These are phyloP conservation scores for Hemiscyllium ocellatum DNA, from an alignment of 2,113 vertebrate species.

Conservation along the genomic window DNA sequence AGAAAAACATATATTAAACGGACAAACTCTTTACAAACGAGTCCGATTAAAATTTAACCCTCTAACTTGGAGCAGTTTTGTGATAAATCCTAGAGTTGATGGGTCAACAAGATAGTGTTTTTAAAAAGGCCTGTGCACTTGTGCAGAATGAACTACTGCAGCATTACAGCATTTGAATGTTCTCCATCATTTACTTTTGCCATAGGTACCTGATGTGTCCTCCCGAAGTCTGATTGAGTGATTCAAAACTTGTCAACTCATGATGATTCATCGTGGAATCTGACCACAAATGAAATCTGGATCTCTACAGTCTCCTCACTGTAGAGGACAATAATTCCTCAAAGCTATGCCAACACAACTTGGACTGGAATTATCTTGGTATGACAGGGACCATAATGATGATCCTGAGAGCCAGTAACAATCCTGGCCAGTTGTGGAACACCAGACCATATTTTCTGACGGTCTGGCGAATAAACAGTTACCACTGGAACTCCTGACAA, in stretches of 20 bases:
- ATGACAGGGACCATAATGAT: too few relatives aligned
- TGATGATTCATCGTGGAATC: background rate
- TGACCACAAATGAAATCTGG: background rate
- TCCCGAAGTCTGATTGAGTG: background rate
- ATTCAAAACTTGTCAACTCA: background rate
- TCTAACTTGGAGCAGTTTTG: background rate
- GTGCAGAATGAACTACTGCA: background rate
- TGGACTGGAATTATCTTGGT: background rate
- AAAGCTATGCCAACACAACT: background rate
- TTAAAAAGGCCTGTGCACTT: background rate
- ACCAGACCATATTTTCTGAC: background rate
- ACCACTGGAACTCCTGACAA: too few relatives aligned
- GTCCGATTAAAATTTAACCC: background rate
- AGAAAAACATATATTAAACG: background rate
- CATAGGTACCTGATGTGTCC: background rate
- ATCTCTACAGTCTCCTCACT: background rate
- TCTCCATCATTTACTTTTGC: background rate
- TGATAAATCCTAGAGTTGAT: too few relatives aligned
- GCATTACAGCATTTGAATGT: background rate
- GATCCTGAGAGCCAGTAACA: too few relatives aligned
- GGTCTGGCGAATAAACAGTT: background rate
- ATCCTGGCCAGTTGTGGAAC: background rate
- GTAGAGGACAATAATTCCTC: background rate
- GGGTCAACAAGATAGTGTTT: background rate
- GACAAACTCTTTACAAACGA: background rate